Conservation (phyloP, 2,797 vertebrate genomes). For the Okamejei kenojei region DNA sequence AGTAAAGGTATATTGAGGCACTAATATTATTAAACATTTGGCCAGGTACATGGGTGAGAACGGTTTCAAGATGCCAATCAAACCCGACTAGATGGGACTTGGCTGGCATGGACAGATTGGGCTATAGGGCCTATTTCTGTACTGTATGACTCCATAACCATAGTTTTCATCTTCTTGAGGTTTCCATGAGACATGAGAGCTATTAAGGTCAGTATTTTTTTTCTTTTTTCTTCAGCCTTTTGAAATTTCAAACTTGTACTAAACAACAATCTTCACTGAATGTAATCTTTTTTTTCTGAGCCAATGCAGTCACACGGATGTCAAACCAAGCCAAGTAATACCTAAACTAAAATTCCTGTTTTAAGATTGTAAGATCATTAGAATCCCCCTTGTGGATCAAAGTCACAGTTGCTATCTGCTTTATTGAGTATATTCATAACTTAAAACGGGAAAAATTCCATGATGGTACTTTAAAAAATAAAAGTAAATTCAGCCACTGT, state of each 20-base stretch:
- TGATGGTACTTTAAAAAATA: background rate
- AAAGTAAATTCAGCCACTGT: background rate
- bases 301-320: background rate
- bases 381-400: background rate
- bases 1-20: no score
- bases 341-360: background rate
- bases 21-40: no score
- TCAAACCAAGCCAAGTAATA: background rate
- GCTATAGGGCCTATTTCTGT: no score
- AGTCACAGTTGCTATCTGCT: background rate
- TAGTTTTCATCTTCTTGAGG: background rate
- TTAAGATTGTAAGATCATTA: background rate
- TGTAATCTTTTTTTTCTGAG: background rate
- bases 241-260: background rate
- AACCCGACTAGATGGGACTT: no score
- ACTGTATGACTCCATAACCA: no score
- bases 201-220: no score
- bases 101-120: no score
- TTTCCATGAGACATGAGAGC: background rate
- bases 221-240: background rate
- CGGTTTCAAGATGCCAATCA: no score
- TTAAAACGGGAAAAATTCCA: background rate
- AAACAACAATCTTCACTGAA: background rate
- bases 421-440: background rate
- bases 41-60: no score